Conservation (phyloP, 2,113 vertebrate genomes). For the Poecilia latipinna region DNA sequence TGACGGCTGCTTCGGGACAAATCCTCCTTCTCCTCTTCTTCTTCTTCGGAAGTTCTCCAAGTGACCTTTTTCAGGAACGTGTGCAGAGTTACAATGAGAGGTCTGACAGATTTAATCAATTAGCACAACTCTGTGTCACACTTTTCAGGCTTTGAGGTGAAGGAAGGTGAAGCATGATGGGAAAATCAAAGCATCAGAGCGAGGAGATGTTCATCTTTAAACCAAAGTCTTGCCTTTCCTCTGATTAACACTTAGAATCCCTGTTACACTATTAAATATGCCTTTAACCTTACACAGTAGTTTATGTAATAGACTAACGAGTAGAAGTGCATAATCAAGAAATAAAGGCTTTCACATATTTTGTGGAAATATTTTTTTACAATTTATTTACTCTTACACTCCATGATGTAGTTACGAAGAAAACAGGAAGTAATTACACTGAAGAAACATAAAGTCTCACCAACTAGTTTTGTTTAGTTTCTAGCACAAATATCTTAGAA, state of each 20-base stretch:
- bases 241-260: background rate
- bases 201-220: background rate
- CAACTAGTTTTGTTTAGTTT: too few relatives aligned
- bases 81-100: constrained; percentile 2
- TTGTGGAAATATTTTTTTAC: background rate
- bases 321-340: background rate
- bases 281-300: background rate
- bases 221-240: background rate
- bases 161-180: background rate
- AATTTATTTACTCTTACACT: background rate
- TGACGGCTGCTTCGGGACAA: constrained; percentile 12
- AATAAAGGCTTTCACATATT: background rate
- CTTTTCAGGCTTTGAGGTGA: background rate
- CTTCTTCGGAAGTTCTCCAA: constrained; percentile 8
- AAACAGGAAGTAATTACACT: too few relatives aligned
- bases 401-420: background rate
- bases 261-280: background rate
- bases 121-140: background rate
- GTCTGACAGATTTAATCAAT: background rate
- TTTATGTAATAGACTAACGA: background rate
- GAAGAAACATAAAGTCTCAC: too few relatives aligned
- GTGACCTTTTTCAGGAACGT: constrained; percentile 31
- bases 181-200: background rate
- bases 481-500: too few relatives aligned
- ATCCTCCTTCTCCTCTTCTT: background rate